Conservation (phyloP, 2,113 vertebrate species). For the Mormoops blainvillei region DNA sequence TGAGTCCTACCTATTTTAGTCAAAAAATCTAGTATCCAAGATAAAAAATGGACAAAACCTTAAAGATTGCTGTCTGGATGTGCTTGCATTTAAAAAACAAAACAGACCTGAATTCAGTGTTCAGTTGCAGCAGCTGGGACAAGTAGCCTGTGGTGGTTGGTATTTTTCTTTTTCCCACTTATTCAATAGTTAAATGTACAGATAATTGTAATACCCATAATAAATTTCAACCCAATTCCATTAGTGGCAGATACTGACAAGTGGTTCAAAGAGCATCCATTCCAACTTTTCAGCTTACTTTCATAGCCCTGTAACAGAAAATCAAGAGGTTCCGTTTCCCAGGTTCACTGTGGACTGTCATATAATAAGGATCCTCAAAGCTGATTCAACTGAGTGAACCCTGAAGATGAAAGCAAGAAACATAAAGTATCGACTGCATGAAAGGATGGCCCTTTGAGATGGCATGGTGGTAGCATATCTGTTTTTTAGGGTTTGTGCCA, state of each 20-base stretch:
- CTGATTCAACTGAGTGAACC: neutral
- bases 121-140: neutral
- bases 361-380: neutral
- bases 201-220: neutral
- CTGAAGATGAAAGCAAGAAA: neutral
- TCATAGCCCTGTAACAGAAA: neutral
- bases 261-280: neutral
- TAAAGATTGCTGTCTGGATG: neutral
- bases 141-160: neutral
- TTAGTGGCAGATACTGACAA: neutral
- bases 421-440: neutral
- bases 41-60: neutral
- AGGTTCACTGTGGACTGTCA: neutral
- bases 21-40: neutral
- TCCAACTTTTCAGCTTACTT: neutral
- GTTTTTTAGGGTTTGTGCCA: neutral
- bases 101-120: neutral
- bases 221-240: neutral
- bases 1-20: neutral
- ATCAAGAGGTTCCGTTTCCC: neutral
- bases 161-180: neutral
- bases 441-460: neutral
- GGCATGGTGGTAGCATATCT: neutral
- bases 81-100: neutral
- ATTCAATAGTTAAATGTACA: neutral